Percentiles rank a stretch among this genome's conserved stretches.
Conservation (phyloP, 2,113 vertebrate species). For the Ploceus nigricollis region DNA sequence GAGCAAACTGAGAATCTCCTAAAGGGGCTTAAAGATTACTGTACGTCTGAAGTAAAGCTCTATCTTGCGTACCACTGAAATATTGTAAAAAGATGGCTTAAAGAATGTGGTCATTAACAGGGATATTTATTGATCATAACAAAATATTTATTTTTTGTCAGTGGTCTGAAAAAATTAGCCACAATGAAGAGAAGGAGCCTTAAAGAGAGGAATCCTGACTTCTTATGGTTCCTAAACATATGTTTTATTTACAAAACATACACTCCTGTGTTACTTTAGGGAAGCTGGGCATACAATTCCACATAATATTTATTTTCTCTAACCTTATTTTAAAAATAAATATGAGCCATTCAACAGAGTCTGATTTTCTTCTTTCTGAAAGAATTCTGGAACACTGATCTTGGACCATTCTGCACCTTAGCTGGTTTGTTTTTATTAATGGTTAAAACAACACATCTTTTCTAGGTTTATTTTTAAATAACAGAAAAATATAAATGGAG, state of each 20-base stretch:
- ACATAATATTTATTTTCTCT: neutral
- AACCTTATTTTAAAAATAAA: constrained; percentile 15
- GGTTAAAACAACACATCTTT: constrained; percentile 7
- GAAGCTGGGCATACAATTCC: neutral
- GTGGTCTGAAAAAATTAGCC: neutral
- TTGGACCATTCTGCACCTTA: neutral
- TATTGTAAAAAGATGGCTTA: neutral
- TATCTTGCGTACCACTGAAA: neutral
- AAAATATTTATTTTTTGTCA: neutral
- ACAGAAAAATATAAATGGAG: constrained; percentile 12
- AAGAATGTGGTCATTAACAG: neutral
- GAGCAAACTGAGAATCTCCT: neutral
- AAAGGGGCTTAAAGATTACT: neutral
- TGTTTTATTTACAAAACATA: neutral
- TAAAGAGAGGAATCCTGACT: neutral
- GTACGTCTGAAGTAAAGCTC: neutral
- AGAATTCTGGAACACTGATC: neutral
- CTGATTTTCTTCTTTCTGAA: neutral
- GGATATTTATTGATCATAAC: neutral
- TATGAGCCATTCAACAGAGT: neutral
- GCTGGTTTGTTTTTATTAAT: constrained; percentile 9
- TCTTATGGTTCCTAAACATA: neutral
- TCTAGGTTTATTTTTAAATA: neutral
- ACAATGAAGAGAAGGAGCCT: neutral
- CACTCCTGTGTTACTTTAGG: neutral